Evolutionary conservation across 2,888 invertebrate species (phyloP).

Genomic region (Meloe dianella): DNA sequence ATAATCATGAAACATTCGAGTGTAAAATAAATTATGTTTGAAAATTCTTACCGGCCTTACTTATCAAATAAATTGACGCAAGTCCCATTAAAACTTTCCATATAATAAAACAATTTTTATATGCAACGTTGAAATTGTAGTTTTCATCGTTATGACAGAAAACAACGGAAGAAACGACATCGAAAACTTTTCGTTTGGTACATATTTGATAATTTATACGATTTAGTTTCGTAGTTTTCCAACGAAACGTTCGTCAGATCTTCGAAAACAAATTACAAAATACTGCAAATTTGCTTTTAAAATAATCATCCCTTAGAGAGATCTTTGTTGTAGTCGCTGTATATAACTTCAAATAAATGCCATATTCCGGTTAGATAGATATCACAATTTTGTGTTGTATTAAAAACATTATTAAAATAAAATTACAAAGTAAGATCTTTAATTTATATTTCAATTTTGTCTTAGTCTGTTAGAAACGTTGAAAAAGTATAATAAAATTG

Average conservation of each 20-base stretch:
- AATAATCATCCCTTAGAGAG: background rate
- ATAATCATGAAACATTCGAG: background rate
- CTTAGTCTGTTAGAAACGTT: slow-evolving; percentile 38
- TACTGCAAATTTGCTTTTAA: too few species aligned
- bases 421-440: background rate
- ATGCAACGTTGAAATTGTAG: slow-evolving; percentile 20
- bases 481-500: slow-evolving; percentile 44
- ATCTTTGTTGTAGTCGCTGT: too few species aligned
- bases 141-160: slow-evolving; percentile 11
- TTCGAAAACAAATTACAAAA: background rate
- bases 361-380: background rate
- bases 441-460: slow-evolving; percentile 46
- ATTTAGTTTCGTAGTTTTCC: background rate
- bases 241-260: background rate
- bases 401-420: background rate
- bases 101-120: slow-evolving; percentile 26
- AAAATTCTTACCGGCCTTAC: background rate
- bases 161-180: background rate
- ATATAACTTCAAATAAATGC: background rate
- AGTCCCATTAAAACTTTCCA: slow-evolving; percentile 27
- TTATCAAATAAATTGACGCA: slow-evolving; percentile 17
- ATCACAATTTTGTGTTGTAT: background rate
- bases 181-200: background rate
- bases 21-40: background rate
- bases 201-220: slow-evolving; percentile 4